Evolutionary conservation across 2,113 vertebrate species (phyloP).

Genomic region (Malurus melanocephalus): DNA sequence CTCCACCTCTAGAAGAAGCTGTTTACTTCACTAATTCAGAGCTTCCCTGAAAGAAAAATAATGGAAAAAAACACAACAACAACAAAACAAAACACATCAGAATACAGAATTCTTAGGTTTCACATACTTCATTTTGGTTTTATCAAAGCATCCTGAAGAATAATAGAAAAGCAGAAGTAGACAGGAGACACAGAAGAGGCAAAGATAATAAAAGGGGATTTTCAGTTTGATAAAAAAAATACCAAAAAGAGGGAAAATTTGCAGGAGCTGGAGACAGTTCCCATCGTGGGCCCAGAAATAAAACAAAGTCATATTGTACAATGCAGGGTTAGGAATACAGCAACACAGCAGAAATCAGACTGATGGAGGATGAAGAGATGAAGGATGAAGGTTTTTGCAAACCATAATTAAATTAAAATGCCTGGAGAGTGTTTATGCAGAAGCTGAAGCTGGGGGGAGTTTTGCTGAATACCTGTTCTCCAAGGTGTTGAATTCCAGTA

Average conservation of each 20-base stretch:
- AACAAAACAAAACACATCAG: not conserved
- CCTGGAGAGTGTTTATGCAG: not conserved
- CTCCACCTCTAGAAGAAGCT: not conserved
- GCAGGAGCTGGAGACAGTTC: not conserved
- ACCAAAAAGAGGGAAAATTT: not conserved
- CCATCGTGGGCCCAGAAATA: no score
- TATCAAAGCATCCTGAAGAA: not conserved
- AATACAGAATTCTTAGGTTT: not conserved
- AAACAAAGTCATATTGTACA: not conserved
- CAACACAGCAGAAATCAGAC: not conserved
- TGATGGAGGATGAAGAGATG: not conserved
- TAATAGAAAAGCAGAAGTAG: not conserved
- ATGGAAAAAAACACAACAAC: not conserved
- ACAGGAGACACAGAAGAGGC: fast-evolving
- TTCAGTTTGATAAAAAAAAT: not conserved
- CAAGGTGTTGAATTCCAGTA: not conserved
- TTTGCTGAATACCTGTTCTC: not conserved
- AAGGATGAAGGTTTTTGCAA: not conserved
- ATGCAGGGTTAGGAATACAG: not conserved
- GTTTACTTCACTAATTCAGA: not conserved
- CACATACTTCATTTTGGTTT: not conserved
- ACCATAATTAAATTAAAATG: not conserved
- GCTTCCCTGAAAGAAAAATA: not conserved
- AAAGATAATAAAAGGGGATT: not conserved
- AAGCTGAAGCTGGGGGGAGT: not conserved